Evolutionary conservation across 2,797 vertebrate species (phyloP).

Genomic region (Leuciscus waleckii): DNA sequence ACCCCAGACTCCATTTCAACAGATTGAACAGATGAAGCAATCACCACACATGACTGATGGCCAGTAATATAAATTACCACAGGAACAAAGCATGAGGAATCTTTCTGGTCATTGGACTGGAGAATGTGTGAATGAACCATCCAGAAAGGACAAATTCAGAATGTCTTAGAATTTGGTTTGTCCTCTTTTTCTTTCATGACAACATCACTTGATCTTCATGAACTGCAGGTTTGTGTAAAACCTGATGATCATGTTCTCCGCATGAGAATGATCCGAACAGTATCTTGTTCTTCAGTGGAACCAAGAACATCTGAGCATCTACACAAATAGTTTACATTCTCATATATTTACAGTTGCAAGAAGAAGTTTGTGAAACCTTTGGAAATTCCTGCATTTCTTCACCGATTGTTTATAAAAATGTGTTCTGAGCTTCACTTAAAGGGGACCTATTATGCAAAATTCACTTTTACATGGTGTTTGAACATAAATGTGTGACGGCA

Average conservation of each 20-base stretch:
- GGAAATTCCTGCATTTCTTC: not conserved
- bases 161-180: not conserved
- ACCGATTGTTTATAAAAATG: slow-evolving; percentile 11
- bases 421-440: not conserved
- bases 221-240: not conserved
- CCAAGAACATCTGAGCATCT: not conserved
- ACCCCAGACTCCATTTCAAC: slow-evolving; percentile 57
- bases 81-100: slow-evolving; percentile 30
- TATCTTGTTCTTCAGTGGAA: not conserved
- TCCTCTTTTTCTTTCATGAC: not conserved
- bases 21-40: slow-evolving; percentile 54
- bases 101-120: not conserved
- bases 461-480: no score
- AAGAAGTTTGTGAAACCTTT: not conserved
- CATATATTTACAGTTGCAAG: not conserved
- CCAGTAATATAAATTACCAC: slow-evolving; percentile 36
- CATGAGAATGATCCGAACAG: not conserved
- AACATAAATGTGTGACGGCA: no score
- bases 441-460: no score
- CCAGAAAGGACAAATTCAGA: not conserved
- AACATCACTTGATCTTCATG: not conserved
- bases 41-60: slow-evolving; percentile 44
- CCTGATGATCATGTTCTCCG: not conserved
- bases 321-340: not conserved
- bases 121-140: slow-evolving; percentile 1